Base-by-base conservation (phyloP, 1,140 invertebrate genomes). In the Protaetia brevitarsis region DNA sequence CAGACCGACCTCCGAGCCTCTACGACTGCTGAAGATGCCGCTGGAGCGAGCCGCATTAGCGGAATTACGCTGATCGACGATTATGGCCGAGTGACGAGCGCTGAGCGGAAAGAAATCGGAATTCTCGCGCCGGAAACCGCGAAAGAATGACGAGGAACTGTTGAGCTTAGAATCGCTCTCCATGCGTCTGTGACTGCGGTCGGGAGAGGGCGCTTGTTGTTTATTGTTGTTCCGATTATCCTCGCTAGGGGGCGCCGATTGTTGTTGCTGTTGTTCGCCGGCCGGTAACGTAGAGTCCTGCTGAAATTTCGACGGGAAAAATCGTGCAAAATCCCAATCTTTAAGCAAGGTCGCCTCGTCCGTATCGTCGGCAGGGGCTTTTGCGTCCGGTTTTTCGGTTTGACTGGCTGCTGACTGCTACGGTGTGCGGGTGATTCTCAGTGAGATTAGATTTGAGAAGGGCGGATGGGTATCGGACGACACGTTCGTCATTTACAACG, bases 261-360 rank as follows among this genome's bases (percentile, higher is more conserved):
- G 8, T 2, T 2, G 37, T 19, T 2, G 37, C 23, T 21, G 8
- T 19, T 21, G 37, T n/a, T n/a, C n/a, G n/a, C n/a, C 28, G 21
- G 3, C 11, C 3, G 37, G n/a, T 78, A 63, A 80, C 78, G 70
- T 74, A 79, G 72, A 72, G 79, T 58, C 71, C 79, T 75, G 64
- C 72, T 63, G 69, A 67, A 66, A 79, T 76, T 79, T 82, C 67
- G 79, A 83, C 26, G 89, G 88, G 77, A 93, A 92, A 82, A 92
- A 92, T 77, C 87, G 85, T 68, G 89, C 87, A 79, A 93, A 88
- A 79, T 92, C 89, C 90, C 90, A 93, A 68, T 92, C 90, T 78
- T 89, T 89, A 56, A 93, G 80, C 28, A 92, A 82, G 31, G 87
- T 85, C 41, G 88, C 86, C 78, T 90, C 88, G 72, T 89, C 88